Base-by-base conservation (phyloP, 2,888 invertebrate species). In the Heliconius ethilla region DNA sequence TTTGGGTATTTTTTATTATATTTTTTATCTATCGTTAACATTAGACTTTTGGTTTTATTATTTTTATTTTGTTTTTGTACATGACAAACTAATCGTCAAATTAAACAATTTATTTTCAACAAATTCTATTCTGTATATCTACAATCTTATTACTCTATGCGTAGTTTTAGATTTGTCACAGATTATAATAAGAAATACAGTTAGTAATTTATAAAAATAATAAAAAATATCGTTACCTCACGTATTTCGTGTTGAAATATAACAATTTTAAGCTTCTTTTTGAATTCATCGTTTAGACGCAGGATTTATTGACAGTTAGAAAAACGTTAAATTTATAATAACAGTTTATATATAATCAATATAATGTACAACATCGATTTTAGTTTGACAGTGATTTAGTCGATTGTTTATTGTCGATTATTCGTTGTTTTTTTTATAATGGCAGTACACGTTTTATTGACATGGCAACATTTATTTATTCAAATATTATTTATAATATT, bases 191-290 rank as follows among this genome's bases (percentile, higher is more conserved):
- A 59, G 4, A 70, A 70, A 27, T 55, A 73, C 59, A 40, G 69
- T 69, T 59, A 27, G 63, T 27, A 70, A 79, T 75, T 78, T 70
- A 76, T 11, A 72, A 78, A 72, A 69, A 76, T 10, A 59, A 59
- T n/a, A 59, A 78, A 62, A 75, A 76, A 83, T 81, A 75, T 81
- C 82, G 83, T 84, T 84, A 84, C 81, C 83, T 83, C 84, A 83
- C 81, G 63, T 81, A 59, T 73, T 76, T 76, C 81, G 74, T 80
- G 82, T 80, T 82, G 76, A 80, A 75, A 75, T 69, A 76, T 77
- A 80, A 76, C 79, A 79, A 78, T 77, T 81, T 69, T 79, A 75
- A 78, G 75, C 75, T 77, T 74, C 70, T 70, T 77, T 59, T 74
- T 74, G 37, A 63, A 74, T 63, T 74, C 59, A 37, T 74, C 63